Evolutionary conservation across 2,797 vertebrate genomes (phyloP).

Genomic region (Chelon labrosus): DNA sequence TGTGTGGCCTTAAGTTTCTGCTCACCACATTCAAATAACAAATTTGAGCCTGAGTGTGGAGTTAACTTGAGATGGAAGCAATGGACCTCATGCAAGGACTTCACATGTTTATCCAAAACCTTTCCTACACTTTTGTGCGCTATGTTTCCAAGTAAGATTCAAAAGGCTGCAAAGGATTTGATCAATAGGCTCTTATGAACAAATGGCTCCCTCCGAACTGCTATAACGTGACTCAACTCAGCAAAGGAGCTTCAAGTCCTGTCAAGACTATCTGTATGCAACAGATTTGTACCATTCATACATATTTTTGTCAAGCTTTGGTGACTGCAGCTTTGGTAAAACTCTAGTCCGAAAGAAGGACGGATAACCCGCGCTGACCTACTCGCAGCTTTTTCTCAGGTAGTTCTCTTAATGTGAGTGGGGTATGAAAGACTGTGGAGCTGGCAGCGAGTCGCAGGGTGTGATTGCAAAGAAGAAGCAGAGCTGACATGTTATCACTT

Average conservation of each 20-base stretch:
- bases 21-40: constrained; percentile 11
- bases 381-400: constrained; percentile 23
- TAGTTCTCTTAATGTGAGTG: constrained; percentile 27
- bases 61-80: constrained; percentile 3
- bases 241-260: not conserved
- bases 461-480: constrained; percentile 60
- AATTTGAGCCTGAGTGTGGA: not conserved
- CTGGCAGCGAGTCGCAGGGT: constrained; percentile 20
- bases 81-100: not conserved
- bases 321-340: constrained; percentile 10
- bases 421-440: constrained; percentile 16
- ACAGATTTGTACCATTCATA: not conserved
- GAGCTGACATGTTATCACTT: constrained; percentile 68
- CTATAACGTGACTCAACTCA: not conserved
- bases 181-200: not conserved
- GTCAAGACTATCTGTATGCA: not conserved
- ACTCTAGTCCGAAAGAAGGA: constrained; percentile 3
- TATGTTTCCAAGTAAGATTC: not conserved
- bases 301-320: not conserved
- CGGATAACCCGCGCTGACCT: constrained; percentile 23
- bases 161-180: not conserved
- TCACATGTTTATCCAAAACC: not conserved
- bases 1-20: not conserved
- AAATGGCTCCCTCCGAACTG: not conserved
- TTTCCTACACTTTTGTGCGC: not conserved